Evolutionary conservation across 1,140 invertebrate genomes (phyloP), one percentile per base, ranked within the genome.

Genomic region (Drosophila rufa): DNA sequence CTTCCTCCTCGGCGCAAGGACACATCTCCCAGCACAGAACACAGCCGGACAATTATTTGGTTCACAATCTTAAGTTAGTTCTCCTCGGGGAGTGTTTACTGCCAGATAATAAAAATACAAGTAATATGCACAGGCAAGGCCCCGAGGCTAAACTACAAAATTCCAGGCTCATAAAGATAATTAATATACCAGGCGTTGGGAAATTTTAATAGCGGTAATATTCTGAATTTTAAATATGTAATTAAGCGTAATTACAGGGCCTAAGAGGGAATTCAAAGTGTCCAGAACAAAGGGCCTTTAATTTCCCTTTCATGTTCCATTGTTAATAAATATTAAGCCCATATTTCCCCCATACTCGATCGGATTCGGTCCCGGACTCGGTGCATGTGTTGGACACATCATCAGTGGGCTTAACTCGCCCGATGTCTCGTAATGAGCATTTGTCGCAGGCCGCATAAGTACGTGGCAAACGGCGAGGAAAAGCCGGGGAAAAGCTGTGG

Each of bases 361-460:
- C 17, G 7, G 9, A 0, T 4, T 17, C 1, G 43, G 33, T 30
- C 22, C 57, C 22, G 43, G 51, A 25, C 22, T 25, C 22, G 22
- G 22, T 25, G 22, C 22, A 25, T 25, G 22, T 25, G 3, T 25
- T 25, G 22, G 22, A 59, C 65, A 50, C 55, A 61, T 62, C 57
- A 43, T 48, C 25, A 19, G 15, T 42, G 68, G 38, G 43, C 67
- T 30, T 73, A 75, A 75, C 57, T 65, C 58, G 60, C 68, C 68
- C 59, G 70, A 69, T 75, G 60, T 46, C 74, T 56, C 62, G 43
- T 68, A 77, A 77, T 76, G 75, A 77, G 62, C 73, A 76, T 59
- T 76, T 76, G 71, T 75, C 71, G 61, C 74, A 46, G 70, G 60
- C 71, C 73, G 40, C 73, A 75, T 45, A 65, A 75, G 59, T 75